Percentiles rank a stretch among this genome's conserved stretches.
Conservation (phyloP, 2,113 vertebrate species). For the Rhinichthys klamathensis region DNA sequence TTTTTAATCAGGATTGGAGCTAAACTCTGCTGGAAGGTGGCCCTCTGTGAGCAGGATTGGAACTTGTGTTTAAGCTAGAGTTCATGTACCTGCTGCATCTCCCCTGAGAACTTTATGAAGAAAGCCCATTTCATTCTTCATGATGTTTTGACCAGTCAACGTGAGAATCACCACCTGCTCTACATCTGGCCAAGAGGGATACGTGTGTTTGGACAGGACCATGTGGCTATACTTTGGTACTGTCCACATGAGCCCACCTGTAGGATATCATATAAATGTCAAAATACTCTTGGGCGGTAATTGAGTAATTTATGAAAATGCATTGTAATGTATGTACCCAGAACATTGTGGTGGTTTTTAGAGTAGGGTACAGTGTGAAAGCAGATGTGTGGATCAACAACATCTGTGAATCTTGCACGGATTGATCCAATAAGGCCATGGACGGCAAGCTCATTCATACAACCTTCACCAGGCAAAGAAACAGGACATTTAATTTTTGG, state of each 20-base stretch:
- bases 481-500: not conserved
- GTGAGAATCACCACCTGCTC: slow-evolving; percentile 75
- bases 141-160: slow-evolving; percentile 65
- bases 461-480: slow-evolving; percentile 61
- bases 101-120: slow-evolving; percentile 60
- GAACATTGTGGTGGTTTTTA: slow-evolving; percentile 45
- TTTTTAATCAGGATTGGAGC: not conserved
- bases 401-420: slow-evolving; percentile 21
- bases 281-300: not conserved
- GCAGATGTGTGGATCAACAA: slow-evolving; percentile 36
- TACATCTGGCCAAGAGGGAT: slow-evolving; percentile 61
- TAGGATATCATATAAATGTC: not conserved
- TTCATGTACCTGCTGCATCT: slow-evolving; percentile 49
- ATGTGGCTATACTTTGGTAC: slow-evolving; percentile 66
- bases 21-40: not conserved
- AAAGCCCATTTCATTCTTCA: slow-evolving; percentile 63
- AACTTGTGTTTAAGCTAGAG: not conserved
- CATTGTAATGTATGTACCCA: slow-evolving; percentile 64
- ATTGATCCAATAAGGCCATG: slow-evolving; percentile 52
- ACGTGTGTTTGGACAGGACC: slow-evolving; percentile 60
- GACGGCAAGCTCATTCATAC: slow-evolving; percentile 69
- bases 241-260: slow-evolving; percentile 69
- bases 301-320: not conserved
- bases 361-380: slow-evolving; percentile 69
- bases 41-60: not conserved